phyloP scores from a whole-genome alignment of 2,888 invertebrate genomes.

The Gisinianus flammeolus region DNA sequence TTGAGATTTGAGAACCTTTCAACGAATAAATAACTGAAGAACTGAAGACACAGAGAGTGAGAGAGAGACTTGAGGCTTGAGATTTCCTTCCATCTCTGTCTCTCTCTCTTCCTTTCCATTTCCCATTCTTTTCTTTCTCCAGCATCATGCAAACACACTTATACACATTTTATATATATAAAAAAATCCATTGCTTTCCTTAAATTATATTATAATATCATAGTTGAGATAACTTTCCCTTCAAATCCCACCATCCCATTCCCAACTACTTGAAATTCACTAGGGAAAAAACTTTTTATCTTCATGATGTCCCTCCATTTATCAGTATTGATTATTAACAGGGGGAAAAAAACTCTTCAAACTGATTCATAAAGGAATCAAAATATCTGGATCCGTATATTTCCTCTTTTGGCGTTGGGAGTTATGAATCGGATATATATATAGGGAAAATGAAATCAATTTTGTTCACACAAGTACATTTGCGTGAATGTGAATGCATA shows the following conservation, averaged over 20 bases:
- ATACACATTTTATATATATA: not conserved
- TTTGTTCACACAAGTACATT: too few relatives aligned
- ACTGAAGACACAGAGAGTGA: not conserved
- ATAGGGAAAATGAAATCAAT: too few relatives aligned
- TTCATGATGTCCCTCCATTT: too few relatives aligned
- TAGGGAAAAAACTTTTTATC: too few relatives aligned
- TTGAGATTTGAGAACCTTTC: constrained; percentile 16
- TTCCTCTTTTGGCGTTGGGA: too few relatives aligned
- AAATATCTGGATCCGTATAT: too few relatives aligned
- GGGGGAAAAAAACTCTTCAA: too few relatives aligned
- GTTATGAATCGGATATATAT: too few relatives aligned
- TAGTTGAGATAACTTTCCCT: not conserved
- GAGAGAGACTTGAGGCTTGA: not conserved
- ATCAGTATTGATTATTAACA: too few relatives aligned
- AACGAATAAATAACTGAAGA: constrained; percentile 18
- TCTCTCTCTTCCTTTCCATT: not conserved
- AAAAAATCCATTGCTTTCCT: not conserved
- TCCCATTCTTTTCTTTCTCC: not conserved
- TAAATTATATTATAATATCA: not conserved
- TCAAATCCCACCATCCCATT: not conserved
- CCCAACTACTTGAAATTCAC: too few relatives aligned
- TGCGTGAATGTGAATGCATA: too few relatives aligned
- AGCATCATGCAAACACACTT: not conserved
- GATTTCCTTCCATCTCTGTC: not conserved
- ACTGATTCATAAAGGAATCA: too few relatives aligned